Base-by-base conservation (phyloP, 2,888 invertebrate species). In the Agelastica alni region DNA sequence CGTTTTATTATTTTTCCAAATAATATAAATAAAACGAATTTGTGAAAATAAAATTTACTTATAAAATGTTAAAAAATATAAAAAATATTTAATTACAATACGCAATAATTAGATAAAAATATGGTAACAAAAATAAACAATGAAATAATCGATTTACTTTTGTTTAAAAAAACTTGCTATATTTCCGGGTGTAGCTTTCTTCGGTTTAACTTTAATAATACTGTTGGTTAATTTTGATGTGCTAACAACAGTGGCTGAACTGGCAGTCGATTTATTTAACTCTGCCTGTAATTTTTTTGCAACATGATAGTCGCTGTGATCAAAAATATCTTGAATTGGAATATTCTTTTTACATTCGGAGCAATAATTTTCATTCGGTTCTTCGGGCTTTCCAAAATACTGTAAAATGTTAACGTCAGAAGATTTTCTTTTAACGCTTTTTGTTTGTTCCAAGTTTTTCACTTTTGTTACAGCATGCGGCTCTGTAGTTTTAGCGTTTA, bases 261-360 rank as follows among this genome's bases (percentile, higher is more conserved):
- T 45, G 10, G 12, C 5, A 32, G 12, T 43, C 20, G 30, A 13
- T 36, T 59, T 42, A 59, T 88, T 88, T 4, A 88, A 71, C 75
- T 86, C 82, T 63, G 81, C 78, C 64, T 85, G 91, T 45, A 96
- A 74, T 68, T 86, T 86, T 69, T 86, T 83, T 3, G 96, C 96
- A 65, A 89, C 81, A 74, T 96, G 96, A 73, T 85, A 93, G 78
- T 96, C 93, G 9, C 83, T 75, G 75, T 94, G 94, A 53, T 83
- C 84, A 22, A 81, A 81, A 52, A 86, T 73, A 55, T 84, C 81
- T 70, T 82, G 78, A 1, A 77, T 62, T 16, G 48, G 32, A 30
- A 59, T 52, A 51, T 36, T 17, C 44, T 14, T 51, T 14, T 44
- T 51, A 26, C 51, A 51, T 36, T 51, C 44, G 2, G 14, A 6